Evolutionary conservation across 64 coral and sea anemone genomes (phyloP).

Genomic region (Montipora sp.): DNA sequence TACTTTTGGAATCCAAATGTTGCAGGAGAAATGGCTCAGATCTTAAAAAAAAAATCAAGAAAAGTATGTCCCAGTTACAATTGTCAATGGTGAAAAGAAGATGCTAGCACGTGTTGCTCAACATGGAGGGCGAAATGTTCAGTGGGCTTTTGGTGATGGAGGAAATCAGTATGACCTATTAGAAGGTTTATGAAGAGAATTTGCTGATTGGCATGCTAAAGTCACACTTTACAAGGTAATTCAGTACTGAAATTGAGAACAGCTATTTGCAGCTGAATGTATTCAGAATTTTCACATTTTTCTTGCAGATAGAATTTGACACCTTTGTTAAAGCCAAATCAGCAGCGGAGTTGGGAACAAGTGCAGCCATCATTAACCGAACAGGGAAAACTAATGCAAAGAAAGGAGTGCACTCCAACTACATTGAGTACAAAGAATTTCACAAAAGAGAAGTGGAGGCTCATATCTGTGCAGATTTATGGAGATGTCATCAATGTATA

Average conservation of each 20-base stretch:
- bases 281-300: neutral
- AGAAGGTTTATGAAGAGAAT: slow-evolving; percentile 23
- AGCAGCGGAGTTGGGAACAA: slow-evolving; percentile 4
- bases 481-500: slow-evolving; percentile 13
- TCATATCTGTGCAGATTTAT: slow-evolving; percentile 19
- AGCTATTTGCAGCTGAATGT: slow-evolving; percentile 22
- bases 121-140: slow-evolving; percentile 23
- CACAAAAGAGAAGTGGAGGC: slow-evolving; percentile 38
- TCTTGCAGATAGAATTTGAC: slow-evolving; percentile 14
- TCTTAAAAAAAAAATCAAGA: slow-evolving; percentile 2
- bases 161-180: neutral
- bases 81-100: neutral
- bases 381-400: slow-evolving; percentile 29
- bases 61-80: neutral
- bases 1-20: slow-evolving; percentile 14
- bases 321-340: slow-evolving; percentile 27
- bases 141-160: slow-evolving; percentile 26
- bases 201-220: slow-evolving; percentile 1
- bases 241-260: neutral
- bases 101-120: neutral
- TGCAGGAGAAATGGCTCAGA: slow-evolving; percentile 25
- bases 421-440: slow-evolving; percentile 45
- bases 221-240: neutral
- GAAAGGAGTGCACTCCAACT: slow-evolving; percentile 4
- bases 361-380: slow-evolving; percentile 3